Evolutionary conservation across 1,140 invertebrate genomes (phyloP).

Genomic region (Drosophila lini): DNA sequence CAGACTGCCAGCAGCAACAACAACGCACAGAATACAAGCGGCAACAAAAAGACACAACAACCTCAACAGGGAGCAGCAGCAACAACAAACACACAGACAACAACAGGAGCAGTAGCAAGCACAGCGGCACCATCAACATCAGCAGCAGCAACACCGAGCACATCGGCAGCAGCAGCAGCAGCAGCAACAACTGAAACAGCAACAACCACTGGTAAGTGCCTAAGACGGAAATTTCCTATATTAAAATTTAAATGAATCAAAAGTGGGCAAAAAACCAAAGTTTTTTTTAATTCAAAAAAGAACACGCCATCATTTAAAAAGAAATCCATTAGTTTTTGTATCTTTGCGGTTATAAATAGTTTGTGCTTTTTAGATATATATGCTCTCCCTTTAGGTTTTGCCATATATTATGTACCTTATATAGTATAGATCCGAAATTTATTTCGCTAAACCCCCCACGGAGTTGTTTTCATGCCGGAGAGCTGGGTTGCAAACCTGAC

Average conservation of each 20-base stretch:
- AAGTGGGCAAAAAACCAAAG: constrained; percentile 2
- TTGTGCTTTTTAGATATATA: neutral
- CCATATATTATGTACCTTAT: neutral
- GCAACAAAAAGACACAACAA: constrained; percentile 69
- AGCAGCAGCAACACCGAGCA: constrained; percentile 11
- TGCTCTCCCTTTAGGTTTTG: neutral
- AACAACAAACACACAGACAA: constrained; percentile 46
- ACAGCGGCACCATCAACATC: constrained; percentile 26
- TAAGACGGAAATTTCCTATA: constrained; percentile 11
- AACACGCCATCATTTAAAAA: neutral
- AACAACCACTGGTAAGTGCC: constrained; percentile 63
- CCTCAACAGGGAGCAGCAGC: constrained; percentile 45
- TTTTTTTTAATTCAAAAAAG: neutral
- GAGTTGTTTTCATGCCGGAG: constrained; percentile 16
- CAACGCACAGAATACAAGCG: constrained; percentile 44
- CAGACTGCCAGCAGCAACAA: constrained; percentile 60
- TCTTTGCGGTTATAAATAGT: neutral
- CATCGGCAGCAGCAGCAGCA: constrained; percentile 26
- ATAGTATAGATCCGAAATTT: neutral
- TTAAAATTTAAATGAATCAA: too few species aligned
- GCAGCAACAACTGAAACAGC: constrained; percentile 38
- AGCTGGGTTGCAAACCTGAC: constrained; percentile 19
- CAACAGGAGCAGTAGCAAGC: constrained; percentile 33
- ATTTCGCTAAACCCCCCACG: constrained; percentile 9
- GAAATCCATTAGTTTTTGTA: neutral